A percentile compares a stretch with the other conserved stretches of the same genome.
These are phyloP conservation scores for Chrysolophus pictus DNA, from an alignment of 2,797 vertebrate species.

Conservation along the genomic window DNA sequence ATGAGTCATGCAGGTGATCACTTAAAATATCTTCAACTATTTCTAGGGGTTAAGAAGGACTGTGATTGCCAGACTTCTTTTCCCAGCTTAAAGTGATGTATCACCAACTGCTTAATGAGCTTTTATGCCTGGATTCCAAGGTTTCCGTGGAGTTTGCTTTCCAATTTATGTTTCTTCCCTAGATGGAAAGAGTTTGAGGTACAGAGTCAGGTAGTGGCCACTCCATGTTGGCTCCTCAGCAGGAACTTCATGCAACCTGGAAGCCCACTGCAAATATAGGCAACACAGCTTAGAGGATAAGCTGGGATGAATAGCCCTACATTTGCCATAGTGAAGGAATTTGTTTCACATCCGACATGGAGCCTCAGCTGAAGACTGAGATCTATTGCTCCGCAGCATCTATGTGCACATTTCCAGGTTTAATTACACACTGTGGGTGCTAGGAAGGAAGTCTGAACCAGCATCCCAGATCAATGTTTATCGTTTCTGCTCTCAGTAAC, in stretches of 20 bases:
- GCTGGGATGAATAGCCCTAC: not conserved
- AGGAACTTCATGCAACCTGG: not conserved
- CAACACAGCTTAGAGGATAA: not conserved
- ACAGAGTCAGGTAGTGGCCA: not conserved
- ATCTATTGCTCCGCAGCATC: not conserved
- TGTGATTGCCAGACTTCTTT: not conserved
- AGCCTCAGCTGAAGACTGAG: not conserved
- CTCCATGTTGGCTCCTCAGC: not conserved
- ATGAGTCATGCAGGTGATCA: not conserved
- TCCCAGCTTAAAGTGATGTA: not conserved
- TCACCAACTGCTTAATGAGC: not conserved
- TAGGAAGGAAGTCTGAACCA: not conserved
- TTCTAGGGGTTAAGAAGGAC: not conserved
- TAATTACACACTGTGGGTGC: slow-evolving; percentile 6
- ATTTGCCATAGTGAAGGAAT: not conserved
- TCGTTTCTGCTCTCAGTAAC: not conserved
- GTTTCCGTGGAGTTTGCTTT: slow-evolving; percentile 5
- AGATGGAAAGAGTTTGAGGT: not conserved
- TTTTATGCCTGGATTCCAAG: not conserved
- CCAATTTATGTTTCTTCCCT: not conserved
- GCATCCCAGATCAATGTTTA: not conserved
- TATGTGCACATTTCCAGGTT: not conserved
- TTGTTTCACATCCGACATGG: fast-evolving
- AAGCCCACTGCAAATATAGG: not conserved
- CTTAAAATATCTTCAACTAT: not conserved